Evolutionary conservation across 2,113 vertebrate species (phyloP), one percentile per base, ranked within the genome.

Genomic region (Ctenomys sociabilis): DNA sequence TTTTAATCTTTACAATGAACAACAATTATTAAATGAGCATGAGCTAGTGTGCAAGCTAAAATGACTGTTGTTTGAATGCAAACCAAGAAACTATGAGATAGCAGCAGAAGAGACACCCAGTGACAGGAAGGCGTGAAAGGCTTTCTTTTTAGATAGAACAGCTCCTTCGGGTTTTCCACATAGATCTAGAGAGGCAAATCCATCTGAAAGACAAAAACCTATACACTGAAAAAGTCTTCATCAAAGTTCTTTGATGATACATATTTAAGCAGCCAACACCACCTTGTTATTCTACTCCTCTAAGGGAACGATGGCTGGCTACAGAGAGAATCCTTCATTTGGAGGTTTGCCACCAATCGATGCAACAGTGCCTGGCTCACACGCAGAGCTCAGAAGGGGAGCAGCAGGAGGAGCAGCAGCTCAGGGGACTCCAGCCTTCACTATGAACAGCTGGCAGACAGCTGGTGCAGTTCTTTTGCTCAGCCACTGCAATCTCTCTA

Each of bases 181-280:
- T 6, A 81, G 95, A 93, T 66, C 90, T 9, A 88, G 72, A 96
- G 72, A 96, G 88, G 95, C 81, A 96, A 92, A 88, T 93, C 83
- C 95, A 66, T 75, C 77, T 95, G 54, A 86, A 97, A 97, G 97
- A 96, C 59, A 97, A 43, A 91, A 85, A 89, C 28, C 86, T 81
- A 94, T 93, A 85, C 61, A 84, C 35, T 95, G 95, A 92, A 96
- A 96, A 88, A 57, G 17, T 57, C 54, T 93, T 93, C 68, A 92
- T 94, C 84, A 66, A 8, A 40, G 45, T 21, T 75, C 72, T n/a
- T 37, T 84, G 30, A 57, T 59, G 64, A 22, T 40, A 95, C 86
- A 43, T n/a, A 77, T 72, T 84, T 68, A 61, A 64, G 75, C 7
- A 78, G 72, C 52, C 30, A 49, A 77, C 24, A 49, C 61, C 40